These are phyloP conservation scores for Dendrolimus houi DNA, from an alignment of 2,888 invertebrate species.

Conservation along the genomic window DNA sequence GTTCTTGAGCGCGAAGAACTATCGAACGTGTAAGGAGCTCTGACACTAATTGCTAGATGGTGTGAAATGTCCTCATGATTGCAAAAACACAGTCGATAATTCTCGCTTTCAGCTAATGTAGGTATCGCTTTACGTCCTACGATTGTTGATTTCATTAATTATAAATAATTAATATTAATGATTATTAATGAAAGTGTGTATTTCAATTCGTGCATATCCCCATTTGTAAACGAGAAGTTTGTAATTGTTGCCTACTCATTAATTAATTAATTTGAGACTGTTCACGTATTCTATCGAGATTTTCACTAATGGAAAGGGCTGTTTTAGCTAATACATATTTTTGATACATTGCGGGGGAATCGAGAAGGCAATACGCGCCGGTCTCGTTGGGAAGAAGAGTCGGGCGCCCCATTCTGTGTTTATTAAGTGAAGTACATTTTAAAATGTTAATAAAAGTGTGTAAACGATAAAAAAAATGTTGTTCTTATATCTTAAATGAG, in stretches of 20 bases:
- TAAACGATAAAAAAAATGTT: conserved; percentile 69
- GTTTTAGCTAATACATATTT: conserved; percentile 69
- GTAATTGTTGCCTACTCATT: conserved; percentile 74
- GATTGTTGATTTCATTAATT: conserved; percentile 57
- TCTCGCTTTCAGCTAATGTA: conserved; percentile 28
- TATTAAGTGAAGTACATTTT: conserved; percentile 12
- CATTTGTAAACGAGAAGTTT: conserved; percentile 46
- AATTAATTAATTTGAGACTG: conserved; percentile 76
- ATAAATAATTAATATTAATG: conserved; percentile 8
- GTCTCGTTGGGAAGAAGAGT: conserved; percentile 4
- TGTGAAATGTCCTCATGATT: not conserved
- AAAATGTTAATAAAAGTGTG: conserved; percentile 53
- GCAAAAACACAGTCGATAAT: conserved; percentile 40
- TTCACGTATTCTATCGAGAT: conserved; percentile 70
- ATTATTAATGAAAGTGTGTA: conserved; percentile 46
- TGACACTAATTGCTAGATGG: not conserved
- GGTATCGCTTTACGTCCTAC: conserved; percentile 61
- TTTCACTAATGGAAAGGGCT: conserved; percentile 74
- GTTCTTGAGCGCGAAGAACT: conserved; percentile 7
- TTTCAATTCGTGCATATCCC: conserved; percentile 72
- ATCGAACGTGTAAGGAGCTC: not conserved
- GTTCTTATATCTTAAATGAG: conserved; percentile 61
- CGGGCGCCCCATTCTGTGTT: conserved; percentile 14
- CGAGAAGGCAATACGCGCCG: conserved; percentile 37
- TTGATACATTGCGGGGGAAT: conserved; percentile 72